Base-by-base conservation (phyloP, 2,113 vertebrate species). In the Myotis brandtii region DNA sequence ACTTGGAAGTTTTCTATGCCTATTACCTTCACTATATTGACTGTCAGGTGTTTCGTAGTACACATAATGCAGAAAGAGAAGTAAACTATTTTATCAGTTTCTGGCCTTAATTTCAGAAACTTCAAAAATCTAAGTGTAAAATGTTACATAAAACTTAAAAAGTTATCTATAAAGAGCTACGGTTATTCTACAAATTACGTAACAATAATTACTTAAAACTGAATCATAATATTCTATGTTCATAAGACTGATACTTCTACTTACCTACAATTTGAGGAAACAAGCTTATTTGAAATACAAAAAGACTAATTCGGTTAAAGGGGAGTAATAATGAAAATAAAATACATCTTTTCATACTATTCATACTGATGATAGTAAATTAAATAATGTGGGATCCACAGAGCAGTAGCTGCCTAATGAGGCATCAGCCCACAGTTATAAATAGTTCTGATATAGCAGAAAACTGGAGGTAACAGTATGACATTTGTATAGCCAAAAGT, bases 181-280 rank as follows among this genome's bases (percentile, higher is more conserved):
- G 30, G 9, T 12, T 95, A 13, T 81, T 91, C 48, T 87, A 79
- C 27, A 87, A 97, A 93, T 80, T 72, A 56, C 50, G 12, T 27
- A 37, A 48, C 64, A 86, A 86, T 70, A 46, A 75, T 12, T 93
- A 66, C 77, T 69, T 70, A 37, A 81, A 88, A 70, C 5, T 48
- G 48, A 91, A 89, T 77, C n/a, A 32, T 27, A 62, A 6, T 62
- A 48, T 17, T 64, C 16, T 67, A 75, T 70, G 18, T 69, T 91
- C 34, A n/a, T 64, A 70, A 95, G 56, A 70, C 40, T 56, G 37
- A 10, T 27, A 75, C 48, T 76, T 94, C 20, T 32, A 84, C 52
- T 43, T 89, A 34, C 25, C 46, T 90, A 90, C 87, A 92, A 94
- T 77, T 25, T 91, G 48, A 94, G 30, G 16, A 87, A 86, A 75